Conservation (phyloP, 1,140 invertebrate species). For the Ceratitis capitata region DNA sequence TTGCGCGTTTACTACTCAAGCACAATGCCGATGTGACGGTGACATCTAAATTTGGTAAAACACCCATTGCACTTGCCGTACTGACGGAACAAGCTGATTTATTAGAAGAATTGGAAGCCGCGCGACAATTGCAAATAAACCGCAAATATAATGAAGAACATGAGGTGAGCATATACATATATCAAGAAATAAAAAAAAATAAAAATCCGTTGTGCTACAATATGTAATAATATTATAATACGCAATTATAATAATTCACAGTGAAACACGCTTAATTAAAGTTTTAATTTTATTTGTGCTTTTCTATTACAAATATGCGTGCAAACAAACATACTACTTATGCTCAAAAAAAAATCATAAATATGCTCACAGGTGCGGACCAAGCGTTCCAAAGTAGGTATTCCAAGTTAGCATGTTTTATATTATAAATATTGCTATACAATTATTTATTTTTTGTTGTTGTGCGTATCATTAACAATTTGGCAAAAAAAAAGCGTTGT, state of each 20-base stretch:
- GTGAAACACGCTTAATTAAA: background rate
- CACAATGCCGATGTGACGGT: constrained; percentile 76
- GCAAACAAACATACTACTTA: background rate
- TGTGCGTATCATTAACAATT: constrained; percentile 11
- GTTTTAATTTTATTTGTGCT: constrained; percentile 19
- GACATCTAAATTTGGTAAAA: constrained; percentile 86
- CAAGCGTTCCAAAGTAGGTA: constrained; percentile 26
- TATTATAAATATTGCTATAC: background rate
- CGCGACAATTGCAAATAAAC: constrained; percentile 53
- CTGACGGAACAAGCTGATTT: constrained; percentile 58
- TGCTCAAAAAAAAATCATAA: constrained; percentile 23
- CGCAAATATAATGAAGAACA: constrained; percentile 57
- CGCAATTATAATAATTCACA: background rate
- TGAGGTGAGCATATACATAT: constrained; percentile 49
- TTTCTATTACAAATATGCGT: constrained; percentile 5
- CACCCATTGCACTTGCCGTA: constrained; percentile 79
- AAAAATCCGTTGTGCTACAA: too few species aligned
- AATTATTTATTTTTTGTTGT: background rate
- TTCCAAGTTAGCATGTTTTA: background rate
- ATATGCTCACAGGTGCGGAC: constrained; percentile 13
- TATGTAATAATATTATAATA: background rate
- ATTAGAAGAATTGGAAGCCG: constrained; percentile 58
- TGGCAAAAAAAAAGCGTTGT: background rate
- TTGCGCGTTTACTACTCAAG: constrained; percentile 76
- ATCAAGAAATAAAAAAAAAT: background rate